Conservation (phyloP, 2,888 invertebrate genomes). For the Phengaris arion region DNA sequence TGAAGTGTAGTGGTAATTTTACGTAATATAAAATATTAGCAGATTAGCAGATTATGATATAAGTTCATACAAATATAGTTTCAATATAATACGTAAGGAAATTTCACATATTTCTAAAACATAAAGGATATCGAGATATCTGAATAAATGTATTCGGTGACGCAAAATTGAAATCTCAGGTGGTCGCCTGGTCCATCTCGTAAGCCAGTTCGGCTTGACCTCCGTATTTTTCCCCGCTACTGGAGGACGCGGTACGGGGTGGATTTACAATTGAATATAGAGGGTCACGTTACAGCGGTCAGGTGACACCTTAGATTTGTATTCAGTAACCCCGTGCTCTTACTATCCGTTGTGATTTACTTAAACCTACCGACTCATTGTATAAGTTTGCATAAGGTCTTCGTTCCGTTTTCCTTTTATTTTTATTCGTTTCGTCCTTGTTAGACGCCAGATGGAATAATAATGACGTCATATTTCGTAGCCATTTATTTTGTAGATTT, state of each 20-base stretch:
- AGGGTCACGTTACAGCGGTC: constrained; percentile 49
- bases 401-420: constrained; percentile 28
- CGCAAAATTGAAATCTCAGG: constrained; percentile 77
- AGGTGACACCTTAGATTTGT: constrained; percentile 61
- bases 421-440: constrained; percentile 26
- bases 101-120: constrained; percentile 20
- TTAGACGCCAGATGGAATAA: constrained; percentile 13
- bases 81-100: background rate
- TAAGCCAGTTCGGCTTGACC: constrained; percentile 49
- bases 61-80: too few species aligned
- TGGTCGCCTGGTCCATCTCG: constrained; percentile 54
- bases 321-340: constrained; percentile 56
- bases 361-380: constrained; percentile 48
- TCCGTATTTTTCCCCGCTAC: constrained; percentile 33
- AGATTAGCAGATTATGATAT: too few species aligned
- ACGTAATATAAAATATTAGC: too few species aligned
- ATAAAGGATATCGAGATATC: constrained; percentile 48
- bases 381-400: constrained; percentile 30
- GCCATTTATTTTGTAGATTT: background rate
- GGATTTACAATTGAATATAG: constrained; percentile 32
- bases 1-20: too few species aligned
- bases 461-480: background rate
- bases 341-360: constrained; percentile 59
- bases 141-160: constrained; percentile 72
- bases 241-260: constrained; percentile 35